A percentile compares a stretch with the other conserved stretches of the same genome.
Conservation (phyloP, 92 coral and sea anemone species). For the Epizoanthus fatuus region DNA sequence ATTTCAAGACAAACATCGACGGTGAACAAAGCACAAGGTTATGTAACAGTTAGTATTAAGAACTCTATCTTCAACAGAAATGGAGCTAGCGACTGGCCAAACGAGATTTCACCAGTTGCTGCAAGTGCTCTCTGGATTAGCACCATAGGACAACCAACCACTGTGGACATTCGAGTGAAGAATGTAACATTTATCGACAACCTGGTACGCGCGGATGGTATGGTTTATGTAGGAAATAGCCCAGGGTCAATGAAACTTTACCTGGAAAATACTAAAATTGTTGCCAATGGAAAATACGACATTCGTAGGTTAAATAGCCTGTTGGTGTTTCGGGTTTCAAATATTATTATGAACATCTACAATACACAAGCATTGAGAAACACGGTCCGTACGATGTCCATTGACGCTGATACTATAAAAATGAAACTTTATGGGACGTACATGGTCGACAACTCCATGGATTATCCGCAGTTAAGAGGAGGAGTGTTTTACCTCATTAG, state of each 20-base stretch:
- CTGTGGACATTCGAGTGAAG: conserved; percentile 24
- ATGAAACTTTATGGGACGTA: background rate
- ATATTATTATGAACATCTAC: background rate
- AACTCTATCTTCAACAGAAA: conserved; percentile 46
- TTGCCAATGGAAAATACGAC: conserved; percentile 16
- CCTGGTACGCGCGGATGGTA: conserved; percentile 5
- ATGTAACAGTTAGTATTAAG: conserved; percentile 1
- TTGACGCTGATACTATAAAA: background rate
- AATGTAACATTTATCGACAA: conserved; percentile 34
- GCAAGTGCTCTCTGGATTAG: conserved; percentile 10
- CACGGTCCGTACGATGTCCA: conserved; percentile 8
- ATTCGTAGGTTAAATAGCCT: conserved; percentile 8
- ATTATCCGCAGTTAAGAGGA: background rate
- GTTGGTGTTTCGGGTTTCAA: conserved; percentile 13
- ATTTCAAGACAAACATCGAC: conserved; percentile 1
- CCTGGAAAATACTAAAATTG: background rate
- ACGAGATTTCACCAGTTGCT: background rate
- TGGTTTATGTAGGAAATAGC: conserved; percentile 15
- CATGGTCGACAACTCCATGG: conserved; percentile 7
- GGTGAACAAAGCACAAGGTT: background rate
- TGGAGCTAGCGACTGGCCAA: background rate
- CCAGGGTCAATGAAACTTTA: conserved; percentile 20
- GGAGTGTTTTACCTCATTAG: conserved; percentile 20
- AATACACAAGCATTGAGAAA: background rate
- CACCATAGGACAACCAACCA: background rate